A percentile compares a stretch with the other conserved stretches of the same genome.
These are phyloP conservation scores for Pterocles burchelli DNA, from an alignment of 2,113 vertebrate species.

Conservation along the genomic window DNA sequence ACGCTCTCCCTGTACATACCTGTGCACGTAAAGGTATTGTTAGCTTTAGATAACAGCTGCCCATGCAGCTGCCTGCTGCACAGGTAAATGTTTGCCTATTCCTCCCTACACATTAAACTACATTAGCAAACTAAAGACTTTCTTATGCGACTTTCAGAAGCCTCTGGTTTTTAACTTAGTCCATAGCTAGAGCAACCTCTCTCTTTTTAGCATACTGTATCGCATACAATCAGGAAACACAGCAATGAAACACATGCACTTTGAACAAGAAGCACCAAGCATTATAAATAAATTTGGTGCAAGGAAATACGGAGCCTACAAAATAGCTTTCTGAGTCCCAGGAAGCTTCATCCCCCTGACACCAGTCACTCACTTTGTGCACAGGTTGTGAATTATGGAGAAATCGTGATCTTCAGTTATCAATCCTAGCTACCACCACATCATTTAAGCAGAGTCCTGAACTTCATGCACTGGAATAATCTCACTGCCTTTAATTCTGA, in stretches of 20 bases:
- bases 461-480: neutral
- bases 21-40: neutral
- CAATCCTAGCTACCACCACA: neutral
- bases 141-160: neutral
- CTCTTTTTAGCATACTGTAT: neutral
- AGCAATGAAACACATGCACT: neutral
- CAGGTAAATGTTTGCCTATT: slow-evolving; percentile 7
- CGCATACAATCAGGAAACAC: neutral
- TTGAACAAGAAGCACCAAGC: neutral
- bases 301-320: neutral
- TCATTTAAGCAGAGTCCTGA: neutral
- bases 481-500: neutral
- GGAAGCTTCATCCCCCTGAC: neutral
- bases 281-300: neutral
- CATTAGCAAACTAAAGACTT: neutral
- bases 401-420: fast-evolving
- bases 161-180: neutral
- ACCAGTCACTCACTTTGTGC: neutral
- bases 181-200: neutral
- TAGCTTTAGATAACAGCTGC: slow-evolving; percentile 20
- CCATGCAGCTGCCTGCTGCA: neutral
- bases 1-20: neutral
- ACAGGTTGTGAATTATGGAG: fast-evolving
- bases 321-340: neutral
- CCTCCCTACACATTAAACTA: neutral